These are phyloP conservation scores for Drosophila quinaria DNA, from an alignment of 2,888 invertebrate species.

Conservation along the genomic window DNA sequence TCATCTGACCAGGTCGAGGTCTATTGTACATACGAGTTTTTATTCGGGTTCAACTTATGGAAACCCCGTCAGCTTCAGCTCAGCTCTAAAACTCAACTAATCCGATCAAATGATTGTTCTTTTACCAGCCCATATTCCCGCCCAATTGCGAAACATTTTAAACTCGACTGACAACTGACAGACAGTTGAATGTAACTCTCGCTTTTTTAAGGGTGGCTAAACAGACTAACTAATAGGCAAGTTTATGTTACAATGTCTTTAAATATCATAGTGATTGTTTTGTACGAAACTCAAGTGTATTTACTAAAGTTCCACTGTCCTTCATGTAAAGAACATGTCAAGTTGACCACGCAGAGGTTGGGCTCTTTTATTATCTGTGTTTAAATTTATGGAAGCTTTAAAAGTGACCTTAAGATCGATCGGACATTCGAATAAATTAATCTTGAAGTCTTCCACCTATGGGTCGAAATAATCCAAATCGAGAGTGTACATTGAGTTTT, in stretches of 20 bases:
- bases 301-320: neutral
- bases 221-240: neutral
- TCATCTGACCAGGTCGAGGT: constrained; percentile 39
- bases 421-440: too few relatives aligned
- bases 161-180: constrained; percentile 49
- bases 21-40: neutral
- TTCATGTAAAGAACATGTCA: neutral
- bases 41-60: neutral
- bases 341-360: too few relatives aligned
- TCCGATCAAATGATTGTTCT: constrained; percentile 84
- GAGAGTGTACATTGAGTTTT: neutral
- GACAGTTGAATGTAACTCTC: constrained; percentile 27
- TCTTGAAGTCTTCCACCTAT: neutral
- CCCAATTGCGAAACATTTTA: constrained; percentile 40
- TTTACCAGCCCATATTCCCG: constrained; percentile 28
- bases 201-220: constrained; percentile 23
- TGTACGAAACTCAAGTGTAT: neutral
- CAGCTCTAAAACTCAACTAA: constrained; percentile 69
- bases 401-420: neutral
- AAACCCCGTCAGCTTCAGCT: constrained; percentile 27
- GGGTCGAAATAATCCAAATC: neutral
- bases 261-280: neutral
- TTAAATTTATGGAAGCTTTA: neutral
- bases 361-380: too few relatives aligned
- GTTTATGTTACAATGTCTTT: constrained; percentile 2